Conservation (phyloP, 2,113 vertebrate genomes). For the Phalacrocorax carbo region DNA sequence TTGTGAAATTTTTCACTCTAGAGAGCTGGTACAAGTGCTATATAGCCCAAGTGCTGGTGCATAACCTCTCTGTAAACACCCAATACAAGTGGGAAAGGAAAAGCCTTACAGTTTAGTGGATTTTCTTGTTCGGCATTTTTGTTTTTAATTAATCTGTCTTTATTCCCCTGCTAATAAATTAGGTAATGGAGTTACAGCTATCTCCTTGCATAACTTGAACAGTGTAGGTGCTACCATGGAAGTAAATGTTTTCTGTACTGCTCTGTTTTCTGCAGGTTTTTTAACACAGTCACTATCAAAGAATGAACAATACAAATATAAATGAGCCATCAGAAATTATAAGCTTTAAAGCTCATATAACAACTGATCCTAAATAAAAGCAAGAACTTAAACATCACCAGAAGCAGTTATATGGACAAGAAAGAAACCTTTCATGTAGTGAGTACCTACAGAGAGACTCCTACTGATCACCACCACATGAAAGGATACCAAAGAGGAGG, state of each 20-base stretch:
- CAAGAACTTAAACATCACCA: not conserved
- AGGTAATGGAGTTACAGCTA: not conserved
- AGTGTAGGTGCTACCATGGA: not conserved
- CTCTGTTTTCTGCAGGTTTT: not conserved
- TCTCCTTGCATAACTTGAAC: not conserved
- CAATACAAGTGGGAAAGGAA: not conserved
- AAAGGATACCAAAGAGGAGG: conserved; percentile 30
- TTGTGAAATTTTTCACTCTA: not conserved
- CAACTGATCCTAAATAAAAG: conserved; percentile 6
- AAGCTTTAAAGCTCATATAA: conserved; percentile 31
- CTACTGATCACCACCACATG: not conserved
- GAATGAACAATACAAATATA: not conserved
- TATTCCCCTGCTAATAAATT: not conserved
- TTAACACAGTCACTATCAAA: not conserved
- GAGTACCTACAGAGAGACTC: not conserved
- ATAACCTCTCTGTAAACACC: not conserved
- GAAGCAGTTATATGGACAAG: not conserved
- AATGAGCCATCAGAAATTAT: not conserved
- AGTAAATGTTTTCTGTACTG: not conserved
- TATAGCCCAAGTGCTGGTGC: not conserved
- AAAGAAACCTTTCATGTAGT: conserved; percentile 51
- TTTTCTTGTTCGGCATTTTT: not conserved
- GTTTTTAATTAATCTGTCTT: not conserved
- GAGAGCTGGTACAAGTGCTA: not conserved
- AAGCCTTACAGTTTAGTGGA: not conserved